Percentiles rank a stretch among this genome's conserved stretches.
Evolutionary conservation across 2,888 invertebrate genomes (phyloP).

Genomic region (Orthosia incerta): DNA sequence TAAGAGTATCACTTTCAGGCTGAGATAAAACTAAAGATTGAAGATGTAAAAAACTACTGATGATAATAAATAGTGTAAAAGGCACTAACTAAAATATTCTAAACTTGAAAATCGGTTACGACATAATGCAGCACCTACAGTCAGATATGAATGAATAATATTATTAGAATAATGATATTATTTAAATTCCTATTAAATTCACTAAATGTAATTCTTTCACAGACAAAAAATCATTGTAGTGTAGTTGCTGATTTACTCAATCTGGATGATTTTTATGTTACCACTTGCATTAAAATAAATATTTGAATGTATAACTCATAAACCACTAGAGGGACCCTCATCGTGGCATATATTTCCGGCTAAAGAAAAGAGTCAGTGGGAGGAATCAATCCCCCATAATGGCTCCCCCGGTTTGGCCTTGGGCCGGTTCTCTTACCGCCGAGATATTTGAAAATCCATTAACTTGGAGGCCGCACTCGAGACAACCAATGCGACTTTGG

Average conservation of each 20-base stretch:
- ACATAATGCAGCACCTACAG: background rate
- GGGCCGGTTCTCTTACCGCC: constrained; percentile 21
- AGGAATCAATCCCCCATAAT: constrained; percentile 26
- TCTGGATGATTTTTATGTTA: background rate
- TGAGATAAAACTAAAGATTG: background rate
- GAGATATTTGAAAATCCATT: constrained; percentile 54
- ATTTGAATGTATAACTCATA: constrained; percentile 21
- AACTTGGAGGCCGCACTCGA: constrained; percentile 13
- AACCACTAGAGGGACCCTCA: constrained; percentile 8
- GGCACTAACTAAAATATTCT: background rate
- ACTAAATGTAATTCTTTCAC: background rate
- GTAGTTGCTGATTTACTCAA: background rate
- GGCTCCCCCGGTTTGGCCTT: constrained; percentile 41
- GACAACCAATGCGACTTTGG: constrained; percentile 24
- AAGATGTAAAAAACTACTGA: background rate
- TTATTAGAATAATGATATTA: too few species aligned
- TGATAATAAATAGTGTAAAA: too few species aligned
- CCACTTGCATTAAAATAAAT: background rate
- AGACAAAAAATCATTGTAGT: background rate
- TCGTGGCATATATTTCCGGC: constrained; percentile 14
- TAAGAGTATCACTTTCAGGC: constrained; percentile 2
- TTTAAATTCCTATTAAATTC: background rate
- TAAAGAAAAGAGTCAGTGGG: constrained; percentile 30
- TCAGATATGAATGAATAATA: background rate
- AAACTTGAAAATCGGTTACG: background rate